A percentile compares a stretch with the other conserved stretches of the same genome.
These are phyloP conservation scores for Bettongia penicillata DNA, from an alignment of 2,113 vertebrate species.

Conservation along the genomic window DNA sequence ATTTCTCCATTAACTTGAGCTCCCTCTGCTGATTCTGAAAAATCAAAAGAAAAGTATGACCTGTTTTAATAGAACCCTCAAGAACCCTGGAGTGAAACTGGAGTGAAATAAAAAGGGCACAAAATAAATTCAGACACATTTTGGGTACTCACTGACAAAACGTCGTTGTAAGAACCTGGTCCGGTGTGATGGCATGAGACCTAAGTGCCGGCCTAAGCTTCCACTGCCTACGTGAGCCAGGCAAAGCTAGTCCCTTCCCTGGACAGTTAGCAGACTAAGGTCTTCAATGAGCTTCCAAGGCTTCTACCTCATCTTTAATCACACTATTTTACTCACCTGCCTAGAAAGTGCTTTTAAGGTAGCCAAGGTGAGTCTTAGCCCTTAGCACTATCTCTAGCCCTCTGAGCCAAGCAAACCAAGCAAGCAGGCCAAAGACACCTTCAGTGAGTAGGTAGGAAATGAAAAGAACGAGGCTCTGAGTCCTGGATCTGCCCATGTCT, in stretches of 20 bases:
- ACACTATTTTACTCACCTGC: background rate
- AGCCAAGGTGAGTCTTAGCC: background rate
- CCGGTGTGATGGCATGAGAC: background rate
- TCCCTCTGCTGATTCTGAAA: conserved; percentile 55
- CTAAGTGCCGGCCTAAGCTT: background rate
- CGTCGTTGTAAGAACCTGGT: background rate
- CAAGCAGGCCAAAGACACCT: background rate
- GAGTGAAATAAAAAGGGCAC: background rate
- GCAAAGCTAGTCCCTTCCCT: background rate
- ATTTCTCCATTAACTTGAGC: conserved; percentile 29
- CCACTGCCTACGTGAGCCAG: background rate
- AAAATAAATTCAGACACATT: background rate
- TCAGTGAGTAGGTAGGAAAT: background rate
- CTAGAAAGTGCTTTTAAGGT: background rate
- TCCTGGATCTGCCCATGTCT: background rate
- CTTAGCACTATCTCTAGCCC: background rate
- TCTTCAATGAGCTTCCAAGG: background rate
- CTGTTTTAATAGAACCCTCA: background rate
- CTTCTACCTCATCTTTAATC: background rate
- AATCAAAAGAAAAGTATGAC: background rate
- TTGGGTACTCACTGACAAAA: background rate
- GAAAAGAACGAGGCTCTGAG: background rate
- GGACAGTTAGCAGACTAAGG: background rate
- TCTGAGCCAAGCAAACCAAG: background rate
- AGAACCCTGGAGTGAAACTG: background rate